Conservation (phyloP, 2,888 invertebrate species). For the Caenorhabditis zanzibari region DNA sequence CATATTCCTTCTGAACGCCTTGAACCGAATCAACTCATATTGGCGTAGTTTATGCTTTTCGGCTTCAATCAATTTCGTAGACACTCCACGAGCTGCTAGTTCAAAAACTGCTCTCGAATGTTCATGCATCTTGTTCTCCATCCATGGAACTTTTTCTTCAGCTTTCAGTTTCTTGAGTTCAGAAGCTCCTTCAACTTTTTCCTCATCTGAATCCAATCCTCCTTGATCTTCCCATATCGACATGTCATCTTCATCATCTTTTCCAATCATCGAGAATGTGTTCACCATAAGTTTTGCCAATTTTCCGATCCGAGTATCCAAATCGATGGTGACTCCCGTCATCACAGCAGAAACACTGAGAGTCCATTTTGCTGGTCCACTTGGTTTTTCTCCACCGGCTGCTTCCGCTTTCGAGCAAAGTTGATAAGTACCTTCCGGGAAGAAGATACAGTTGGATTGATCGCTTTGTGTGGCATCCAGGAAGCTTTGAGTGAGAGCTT, state of each 20-base stretch:
- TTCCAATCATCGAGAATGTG: slow-evolving; percentile 93
- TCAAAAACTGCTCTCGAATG: slow-evolving; percentile 97
- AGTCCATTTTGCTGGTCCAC: slow-evolving; percentile 92
- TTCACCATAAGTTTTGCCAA: slow-evolving; percentile 95
- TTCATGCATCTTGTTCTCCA: slow-evolving; percentile 90
- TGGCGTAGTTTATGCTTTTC: slow-evolving; percentile 95
- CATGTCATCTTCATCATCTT: slow-evolving; percentile 69
- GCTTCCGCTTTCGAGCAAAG: slow-evolving; percentile 88
- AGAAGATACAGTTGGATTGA: slow-evolving; percentile 89
- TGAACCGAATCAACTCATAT: slow-evolving; percentile 93
- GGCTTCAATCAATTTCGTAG: slow-evolving; percentile 92
- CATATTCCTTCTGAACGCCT: slow-evolving; percentile 76
- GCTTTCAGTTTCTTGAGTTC: slow-evolving; percentile 68
- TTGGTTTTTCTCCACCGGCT: background rate
- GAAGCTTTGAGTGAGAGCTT: slow-evolving; percentile 76
- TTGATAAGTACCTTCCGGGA: slow-evolving; percentile 99
- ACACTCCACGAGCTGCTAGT: slow-evolving; percentile 90
- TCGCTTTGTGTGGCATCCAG: slow-evolving; percentile 69
- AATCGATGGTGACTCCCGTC: slow-evolving; percentile 87
- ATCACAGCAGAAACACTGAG: slow-evolving; percentile 99
- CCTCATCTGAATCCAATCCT: slow-evolving; percentile 66
- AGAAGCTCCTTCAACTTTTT: slow-evolving; percentile 68
- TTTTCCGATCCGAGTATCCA: slow-evolving; percentile 86
- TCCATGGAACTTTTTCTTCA: slow-evolving; percentile 76
- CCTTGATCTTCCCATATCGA: slow-evolving; percentile 66